These are phyloP conservation scores for Eulithis testata DNA, from an alignment of 2,888 invertebrate genomes.

Conservation along the genomic window DNA sequence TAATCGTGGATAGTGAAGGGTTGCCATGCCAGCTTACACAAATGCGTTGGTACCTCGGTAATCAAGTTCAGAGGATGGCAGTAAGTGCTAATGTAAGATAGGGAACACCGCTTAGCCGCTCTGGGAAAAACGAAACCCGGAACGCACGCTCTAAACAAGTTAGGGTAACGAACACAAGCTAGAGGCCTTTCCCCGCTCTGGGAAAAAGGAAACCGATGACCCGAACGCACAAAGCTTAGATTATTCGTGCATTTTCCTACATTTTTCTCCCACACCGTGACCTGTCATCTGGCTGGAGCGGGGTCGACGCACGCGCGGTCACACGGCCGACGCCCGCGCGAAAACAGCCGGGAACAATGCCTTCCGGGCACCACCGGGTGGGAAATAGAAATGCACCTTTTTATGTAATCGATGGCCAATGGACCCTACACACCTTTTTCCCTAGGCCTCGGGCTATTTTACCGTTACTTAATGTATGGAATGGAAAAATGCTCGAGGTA, in stretches of 20 bases:
- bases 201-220: not conserved
- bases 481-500: not conserved
- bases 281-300: slow-evolving; percentile 25
- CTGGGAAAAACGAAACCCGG: too few species aligned
- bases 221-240: slow-evolving; percentile 2
- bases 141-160: not conserved
- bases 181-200: not conserved
- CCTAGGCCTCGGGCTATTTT: not conserved
- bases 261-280: slow-evolving; percentile 24
- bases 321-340: slow-evolving; percentile 36
- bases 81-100: too few species aligned
- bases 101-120: too few species aligned
- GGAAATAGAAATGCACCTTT: slow-evolving; percentile 31
- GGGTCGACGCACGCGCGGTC: slow-evolving; percentile 44
- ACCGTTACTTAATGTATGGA: slow-evolving; percentile 1
- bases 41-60: too few species aligned
- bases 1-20: too few species aligned
- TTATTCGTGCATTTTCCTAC: slow-evolving; percentile 18
- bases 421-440: slow-evolving; percentile 18
- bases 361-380: slow-evolving; percentile 25
- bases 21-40: too few species aligned
- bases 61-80: too few species aligned
- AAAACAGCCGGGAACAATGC: slow-evolving; percentile 39
- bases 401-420: slow-evolving; percentile 32
- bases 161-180: not conserved